These are phyloP conservation scores for Troglohyphantes excavatus DNA, from an alignment of 2,888 invertebrate genomes.

Conservation along the genomic window DNA sequence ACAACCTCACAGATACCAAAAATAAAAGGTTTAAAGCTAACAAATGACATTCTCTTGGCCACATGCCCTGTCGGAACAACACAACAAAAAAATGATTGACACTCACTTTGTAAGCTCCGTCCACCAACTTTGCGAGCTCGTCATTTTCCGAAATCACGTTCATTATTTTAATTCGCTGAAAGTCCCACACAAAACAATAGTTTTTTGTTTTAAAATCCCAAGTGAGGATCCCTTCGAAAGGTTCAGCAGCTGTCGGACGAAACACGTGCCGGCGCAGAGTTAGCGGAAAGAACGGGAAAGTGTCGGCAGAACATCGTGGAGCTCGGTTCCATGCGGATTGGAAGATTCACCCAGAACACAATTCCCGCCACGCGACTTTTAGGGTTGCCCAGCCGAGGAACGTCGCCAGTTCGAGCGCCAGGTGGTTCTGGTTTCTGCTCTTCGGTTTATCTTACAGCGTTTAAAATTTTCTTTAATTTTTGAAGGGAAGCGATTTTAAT, in stretches of 20 bases:
- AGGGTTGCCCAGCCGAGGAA: conserved; percentile 30
- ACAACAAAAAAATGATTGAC: not conserved
- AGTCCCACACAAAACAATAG: not conserved
- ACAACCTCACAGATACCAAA: conserved; percentile 32
- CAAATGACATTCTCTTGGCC: conserved; percentile 9
- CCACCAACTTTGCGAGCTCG: conserved; percentile 74
- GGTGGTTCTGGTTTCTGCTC: not conserved
- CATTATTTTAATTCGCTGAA: conserved; percentile 25
- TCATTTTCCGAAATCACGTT: conserved; percentile 68
- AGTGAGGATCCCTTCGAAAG: not conserved
- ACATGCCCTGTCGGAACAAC: not conserved
- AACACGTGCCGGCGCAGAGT: conserved; percentile 25
- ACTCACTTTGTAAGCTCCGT: conserved; percentile 73
- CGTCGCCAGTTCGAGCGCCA: conserved; percentile 48
- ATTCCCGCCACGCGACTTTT: conserved; percentile 44
- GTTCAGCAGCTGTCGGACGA: not conserved
- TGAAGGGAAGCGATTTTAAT: no score
- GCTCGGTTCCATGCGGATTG: conserved; percentile 15
- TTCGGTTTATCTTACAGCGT: no score
- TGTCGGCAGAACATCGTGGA: not conserved
- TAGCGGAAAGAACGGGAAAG: not conserved
- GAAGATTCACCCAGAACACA: conserved; percentile 24
- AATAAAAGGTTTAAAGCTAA: conserved; percentile 10
- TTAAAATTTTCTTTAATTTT: no score
- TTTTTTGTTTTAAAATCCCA: not conserved